phyloP scores from a whole-genome alignment of 2,797 vertebrate genomes.

The Artibeus lituratus region DNA sequence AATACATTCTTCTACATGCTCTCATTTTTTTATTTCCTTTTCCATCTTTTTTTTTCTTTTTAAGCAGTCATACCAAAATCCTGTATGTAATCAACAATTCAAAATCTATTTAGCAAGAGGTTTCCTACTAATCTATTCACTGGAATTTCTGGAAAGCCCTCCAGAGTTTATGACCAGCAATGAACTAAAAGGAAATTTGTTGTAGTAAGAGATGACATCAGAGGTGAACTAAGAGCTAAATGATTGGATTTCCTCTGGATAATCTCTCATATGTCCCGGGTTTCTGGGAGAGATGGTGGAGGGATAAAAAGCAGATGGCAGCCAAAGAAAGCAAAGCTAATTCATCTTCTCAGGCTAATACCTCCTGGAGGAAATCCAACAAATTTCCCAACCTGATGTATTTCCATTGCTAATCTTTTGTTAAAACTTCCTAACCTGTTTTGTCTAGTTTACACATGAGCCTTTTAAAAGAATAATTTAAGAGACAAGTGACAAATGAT shows the following conservation, averaged over 20 bases:
- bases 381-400: neutral
- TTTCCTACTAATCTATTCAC: neutral
- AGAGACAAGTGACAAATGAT: neutral
- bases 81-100: neutral
- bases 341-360: neutral
- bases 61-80: neutral
- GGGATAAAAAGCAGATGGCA: neutral
- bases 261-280: neutral
- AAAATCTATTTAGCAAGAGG: neutral
- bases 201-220: neutral
- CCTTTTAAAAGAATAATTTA: neutral
- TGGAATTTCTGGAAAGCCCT: neutral
- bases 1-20: neutral
- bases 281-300: neutral
- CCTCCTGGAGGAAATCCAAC: neutral
- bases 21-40: neutral
- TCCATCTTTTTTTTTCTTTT: neutral
- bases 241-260: neutral
- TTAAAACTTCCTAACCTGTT: neutral
- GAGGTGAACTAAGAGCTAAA: neutral
- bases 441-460: neutral
- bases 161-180: neutral
- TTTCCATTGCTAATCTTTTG: too few species aligned
- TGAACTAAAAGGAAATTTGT: neutral
- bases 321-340: neutral